A percentile compares a stretch with the other conserved stretches of the same genome.
These are phyloP conservation scores for Ctenosaura bakeri DNA, from an alignment of 2,797 vertebrate genomes.

Conservation along the genomic window DNA sequence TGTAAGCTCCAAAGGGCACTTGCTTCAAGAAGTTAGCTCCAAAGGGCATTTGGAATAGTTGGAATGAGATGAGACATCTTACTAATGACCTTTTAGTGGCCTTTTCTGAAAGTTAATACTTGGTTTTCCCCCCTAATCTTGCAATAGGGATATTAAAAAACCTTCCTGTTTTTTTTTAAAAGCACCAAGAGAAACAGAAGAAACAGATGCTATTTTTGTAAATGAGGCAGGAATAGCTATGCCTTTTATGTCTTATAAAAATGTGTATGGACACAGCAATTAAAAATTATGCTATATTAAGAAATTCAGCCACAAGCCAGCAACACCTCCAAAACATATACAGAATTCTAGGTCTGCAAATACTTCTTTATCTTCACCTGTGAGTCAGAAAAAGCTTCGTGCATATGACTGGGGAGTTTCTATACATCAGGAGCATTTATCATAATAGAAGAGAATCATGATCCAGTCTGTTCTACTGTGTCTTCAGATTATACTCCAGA, in stretches of 20 bases:
- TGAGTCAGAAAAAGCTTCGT: neutral
- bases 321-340: neutral
- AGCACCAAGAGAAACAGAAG: conserved; percentile 11
- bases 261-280: conserved; percentile 47
- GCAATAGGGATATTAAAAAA: conserved; percentile 14
- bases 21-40: conserved; percentile 64
- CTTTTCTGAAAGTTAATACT: conserved; percentile 67
- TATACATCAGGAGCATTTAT: neutral
- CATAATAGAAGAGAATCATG: neutral
- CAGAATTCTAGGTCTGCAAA: neutral
- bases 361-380: neutral
- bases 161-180: neutral
- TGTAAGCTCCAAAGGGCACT: conserved; percentile 71
- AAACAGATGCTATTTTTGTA: neutral
- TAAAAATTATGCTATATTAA: conserved; percentile 38
- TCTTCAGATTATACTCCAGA: too few relatives aligned
- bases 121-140: conserved; percentile 32
- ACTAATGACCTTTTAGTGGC: conserved; percentile 65
- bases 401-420: neutral
- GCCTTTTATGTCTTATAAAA: neutral
- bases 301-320: neutral
- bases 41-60: conserved; percentile 71
- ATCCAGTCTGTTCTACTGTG: too few relatives aligned
- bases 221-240: neutral
- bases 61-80: conserved; percentile 69